Evolutionary conservation across 53 echinoderm and acorn worm species (phyloP).

Genomic region (Echinarachnius parma): DNA sequence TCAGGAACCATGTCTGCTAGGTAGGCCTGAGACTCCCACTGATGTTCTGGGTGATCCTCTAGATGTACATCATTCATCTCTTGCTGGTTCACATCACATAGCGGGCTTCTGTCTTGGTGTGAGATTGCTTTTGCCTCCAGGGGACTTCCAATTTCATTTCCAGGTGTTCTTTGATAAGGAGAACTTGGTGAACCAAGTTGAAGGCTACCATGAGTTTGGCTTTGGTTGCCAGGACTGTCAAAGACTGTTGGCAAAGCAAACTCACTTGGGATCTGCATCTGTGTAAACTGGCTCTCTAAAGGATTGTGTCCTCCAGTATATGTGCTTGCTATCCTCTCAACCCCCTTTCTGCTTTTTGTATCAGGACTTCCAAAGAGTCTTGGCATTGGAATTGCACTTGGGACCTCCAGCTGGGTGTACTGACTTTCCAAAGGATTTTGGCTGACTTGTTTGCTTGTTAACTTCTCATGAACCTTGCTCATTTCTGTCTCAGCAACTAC

Average conservation of each 20-base stretch:
- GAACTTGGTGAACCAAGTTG: constrained; percentile 24
- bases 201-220: neutral
- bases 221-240: constrained; percentile 14
- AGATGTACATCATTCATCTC: neutral
- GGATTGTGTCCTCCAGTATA: constrained; percentile 3
- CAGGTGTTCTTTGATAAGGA: neutral
- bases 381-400: no score
- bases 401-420: no score
- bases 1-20: constrained; percentile 16
- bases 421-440: constrained; percentile 1
- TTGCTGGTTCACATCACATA: neutral
- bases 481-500: neutral
- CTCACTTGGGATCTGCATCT: constrained; percentile 21
- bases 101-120: neutral
- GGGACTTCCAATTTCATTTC: neutral
- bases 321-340: neutral
- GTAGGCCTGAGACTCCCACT: constrained; percentile 33
- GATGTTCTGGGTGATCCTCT: neutral
- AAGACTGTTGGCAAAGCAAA: constrained; percentile 24
- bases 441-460: neutral
- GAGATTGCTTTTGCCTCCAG: neutral
- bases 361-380: neutral
- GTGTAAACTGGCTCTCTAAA: constrained; percentile 35
- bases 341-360: neutral
- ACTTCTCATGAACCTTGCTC: constrained; percentile 1